Base-by-base conservation (phyloP, 2,113 vertebrate species). In the Vanacampus margaritifer region DNA sequence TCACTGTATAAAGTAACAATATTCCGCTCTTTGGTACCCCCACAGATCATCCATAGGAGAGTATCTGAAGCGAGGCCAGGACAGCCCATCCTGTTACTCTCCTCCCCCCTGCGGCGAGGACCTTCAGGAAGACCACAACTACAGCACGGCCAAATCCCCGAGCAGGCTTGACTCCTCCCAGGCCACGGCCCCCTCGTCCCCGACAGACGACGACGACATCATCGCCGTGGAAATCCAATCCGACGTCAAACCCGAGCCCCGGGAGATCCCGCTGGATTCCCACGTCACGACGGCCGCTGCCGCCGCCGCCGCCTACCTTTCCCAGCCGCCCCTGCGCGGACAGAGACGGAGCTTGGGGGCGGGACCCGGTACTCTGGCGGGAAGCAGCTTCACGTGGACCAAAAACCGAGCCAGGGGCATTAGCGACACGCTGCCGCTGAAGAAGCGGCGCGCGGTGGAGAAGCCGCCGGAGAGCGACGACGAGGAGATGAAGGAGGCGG, bases 401-500 rank as follows among this genome's bases (percentile, higher is more conserved):
- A 98, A 98, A 94, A 93, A 71, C 64, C 93, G 93, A 84, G 84
- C 79, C 32, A 90, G 91, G 91, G 92, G 92, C 75, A 92, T 94
- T 54, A 93, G 94, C 88, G 96, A 98, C 91, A 94, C 95, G 39
- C 94, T 98, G 91, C 96, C 96, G 79, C 93, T 98, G 90, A 98
- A 99, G 94, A 98, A 98, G 93, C 94, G 96, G 90, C 94, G 95
- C 13, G 39, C 78, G 23, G 94, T 94, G 8, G 94, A 96, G 84
- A 95, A 97, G 86, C 94, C 95, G 67, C 95, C 95, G 0, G 96
- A 98, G 87, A 98, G 97, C 68, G 97, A 98, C 0, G 96, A 98
- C 28, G 97, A 98, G 93, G 97, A 99, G 90, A 98, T 99, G 97
- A 99, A 98, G 84, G 97, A 98, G 92, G 97, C 97, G 1, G 97